phyloP scores from a whole-genome alignment of 2,888 invertebrate species.

The Hydrotaea diabolus region DNA sequence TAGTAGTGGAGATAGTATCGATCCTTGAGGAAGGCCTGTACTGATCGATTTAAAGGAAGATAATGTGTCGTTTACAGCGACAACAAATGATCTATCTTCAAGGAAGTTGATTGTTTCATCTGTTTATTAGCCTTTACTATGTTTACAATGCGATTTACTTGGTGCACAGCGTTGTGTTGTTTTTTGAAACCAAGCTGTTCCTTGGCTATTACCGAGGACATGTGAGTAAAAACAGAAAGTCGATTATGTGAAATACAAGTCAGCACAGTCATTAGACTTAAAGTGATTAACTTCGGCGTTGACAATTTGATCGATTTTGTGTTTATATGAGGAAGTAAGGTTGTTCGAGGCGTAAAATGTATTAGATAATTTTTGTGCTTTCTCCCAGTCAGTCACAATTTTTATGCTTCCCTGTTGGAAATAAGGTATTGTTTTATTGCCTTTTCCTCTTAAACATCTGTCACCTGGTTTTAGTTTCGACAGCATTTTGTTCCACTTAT shows the following conservation, averaged over 20 bases:
- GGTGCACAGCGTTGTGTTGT: too few species aligned
- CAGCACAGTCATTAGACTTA: neutral
- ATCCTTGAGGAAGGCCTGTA: constrained; percentile 39
- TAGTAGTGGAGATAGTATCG: constrained; percentile 38
- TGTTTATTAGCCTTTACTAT: constrained; percentile 5
- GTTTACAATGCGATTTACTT: constrained; percentile 33
- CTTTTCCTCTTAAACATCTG: constrained; percentile 25
- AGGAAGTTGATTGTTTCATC: constrained; percentile 38
- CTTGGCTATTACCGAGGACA: too few species aligned
- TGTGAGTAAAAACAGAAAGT: too few species aligned
- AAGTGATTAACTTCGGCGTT: neutral
- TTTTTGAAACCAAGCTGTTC: too few species aligned
- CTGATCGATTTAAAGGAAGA: neutral
- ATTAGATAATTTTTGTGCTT: constrained; percentile 19
- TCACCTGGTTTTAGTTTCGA: constrained; percentile 32
- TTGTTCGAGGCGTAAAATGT: constrained; percentile 21
- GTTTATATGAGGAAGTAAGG: constrained; percentile 11
- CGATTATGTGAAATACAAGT: neutral
- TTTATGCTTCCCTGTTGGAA: constrained; percentile 11
- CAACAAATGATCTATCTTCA: neutral
- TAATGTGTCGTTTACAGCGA: neutral
- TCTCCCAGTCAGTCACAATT: constrained; percentile 23
- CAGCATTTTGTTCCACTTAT: constrained; percentile 27
- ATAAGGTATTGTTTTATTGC: constrained; percentile 1
- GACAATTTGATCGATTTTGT: neutral